Conservation (phyloP, 2,888 invertebrate genomes). For the Brachycybe producta region DNA sequence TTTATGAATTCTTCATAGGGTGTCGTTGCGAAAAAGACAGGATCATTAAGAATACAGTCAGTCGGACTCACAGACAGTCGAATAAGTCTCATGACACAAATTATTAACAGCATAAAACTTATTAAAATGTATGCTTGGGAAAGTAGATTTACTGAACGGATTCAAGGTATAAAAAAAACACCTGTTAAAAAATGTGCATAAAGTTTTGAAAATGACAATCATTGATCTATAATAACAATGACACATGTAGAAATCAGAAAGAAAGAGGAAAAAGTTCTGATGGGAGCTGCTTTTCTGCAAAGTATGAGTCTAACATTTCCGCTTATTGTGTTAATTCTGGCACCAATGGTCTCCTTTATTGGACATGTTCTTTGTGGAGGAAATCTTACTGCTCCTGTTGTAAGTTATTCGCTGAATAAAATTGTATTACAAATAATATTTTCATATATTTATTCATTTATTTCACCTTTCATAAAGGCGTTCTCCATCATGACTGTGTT, state of each 20-base stretch:
- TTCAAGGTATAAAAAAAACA: conserved; percentile 28
- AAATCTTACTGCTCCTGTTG: conserved; percentile 47
- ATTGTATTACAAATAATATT: not conserved
- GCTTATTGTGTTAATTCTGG: conserved; percentile 46
- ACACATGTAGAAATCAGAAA: conserved; percentile 42
- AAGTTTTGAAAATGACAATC: too few species aligned
- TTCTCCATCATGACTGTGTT: conserved; percentile 12
- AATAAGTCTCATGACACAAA: conserved; percentile 39
- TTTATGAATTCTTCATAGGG: too few species aligned
- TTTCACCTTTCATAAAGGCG: conserved; percentile 1
- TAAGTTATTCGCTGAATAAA: conserved; percentile 27
- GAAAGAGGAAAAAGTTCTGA: conserved; percentile 40
- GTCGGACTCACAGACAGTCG: conserved; percentile 31
- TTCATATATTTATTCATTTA: not conserved
- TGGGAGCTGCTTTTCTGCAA: conserved; percentile 44
- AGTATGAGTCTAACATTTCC: conserved; percentile 46
- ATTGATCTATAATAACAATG: too few species aligned
- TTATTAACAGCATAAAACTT: conserved; percentile 40
- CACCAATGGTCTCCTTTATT: conserved; percentile 46
- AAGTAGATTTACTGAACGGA: conserved; percentile 37
- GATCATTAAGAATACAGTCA: conserved; percentile 27
- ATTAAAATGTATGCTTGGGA: conserved; percentile 47
- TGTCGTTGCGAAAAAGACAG: conserved; percentile 29
- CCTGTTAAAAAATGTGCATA: too few species aligned
- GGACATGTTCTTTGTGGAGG: conserved; percentile 42